Conservation (phyloP, 92 coral and sea anemone species). For the Pocillopora meandrina region DNA sequence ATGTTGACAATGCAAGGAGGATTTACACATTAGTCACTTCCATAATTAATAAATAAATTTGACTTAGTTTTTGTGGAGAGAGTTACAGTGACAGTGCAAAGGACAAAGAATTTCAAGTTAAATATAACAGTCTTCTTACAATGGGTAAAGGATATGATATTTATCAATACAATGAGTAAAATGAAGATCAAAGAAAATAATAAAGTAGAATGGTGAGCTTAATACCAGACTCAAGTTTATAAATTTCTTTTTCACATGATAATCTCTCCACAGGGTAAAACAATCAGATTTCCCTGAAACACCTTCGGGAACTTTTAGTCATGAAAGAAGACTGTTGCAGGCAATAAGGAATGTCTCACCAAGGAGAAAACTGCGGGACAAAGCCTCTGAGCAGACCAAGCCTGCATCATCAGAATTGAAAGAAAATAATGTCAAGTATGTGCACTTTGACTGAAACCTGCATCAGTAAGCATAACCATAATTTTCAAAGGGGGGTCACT, state of each 20-base stretch:
- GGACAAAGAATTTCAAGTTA: too few relatives aligned
- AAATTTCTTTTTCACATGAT: not conserved
- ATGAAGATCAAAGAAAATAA: too few relatives aligned
- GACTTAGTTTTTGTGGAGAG: not conserved
- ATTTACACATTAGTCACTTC: too few relatives aligned
- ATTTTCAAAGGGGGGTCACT: too few relatives aligned
- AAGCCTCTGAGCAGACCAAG: not conserved
- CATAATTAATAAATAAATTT: not conserved
- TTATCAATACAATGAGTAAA: too few relatives aligned
- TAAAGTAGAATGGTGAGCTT: not conserved
- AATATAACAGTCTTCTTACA: too few relatives aligned
- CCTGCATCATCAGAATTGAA: not conserved
- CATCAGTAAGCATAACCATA: too few relatives aligned
- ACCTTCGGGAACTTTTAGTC: constrained; percentile 24
- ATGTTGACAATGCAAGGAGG: too few relatives aligned
- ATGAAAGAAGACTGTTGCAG: constrained; percentile 9
- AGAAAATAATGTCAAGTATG: not conserved
- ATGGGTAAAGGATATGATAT: too few relatives aligned
- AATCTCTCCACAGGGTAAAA: not conserved
- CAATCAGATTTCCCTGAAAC: constrained; percentile 4
- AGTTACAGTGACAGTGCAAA: too few relatives aligned
- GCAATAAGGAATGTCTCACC: constrained; percentile 28
- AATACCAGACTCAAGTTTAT: not conserved
- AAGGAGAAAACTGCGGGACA: constrained; percentile 26
- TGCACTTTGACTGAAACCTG: too few relatives aligned